Percentiles rank a stretch among this genome's conserved stretches.
Evolutionary conservation across 2,113 vertebrate species (phyloP).

Genomic region (Hassar affinis): DNA sequence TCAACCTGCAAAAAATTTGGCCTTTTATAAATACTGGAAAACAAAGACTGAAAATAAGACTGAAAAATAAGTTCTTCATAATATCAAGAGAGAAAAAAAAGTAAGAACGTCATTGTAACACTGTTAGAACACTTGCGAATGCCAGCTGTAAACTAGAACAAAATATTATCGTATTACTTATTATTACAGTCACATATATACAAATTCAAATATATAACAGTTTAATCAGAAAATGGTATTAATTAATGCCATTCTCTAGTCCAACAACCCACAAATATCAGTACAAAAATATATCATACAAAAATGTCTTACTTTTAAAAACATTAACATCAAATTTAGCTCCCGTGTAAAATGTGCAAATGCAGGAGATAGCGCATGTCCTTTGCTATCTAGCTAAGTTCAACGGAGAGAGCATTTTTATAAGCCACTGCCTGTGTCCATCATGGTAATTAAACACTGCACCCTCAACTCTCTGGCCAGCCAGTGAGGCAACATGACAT

Average conservation of each 20-base stretch:
- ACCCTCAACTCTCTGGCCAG: constrained; percentile 60
- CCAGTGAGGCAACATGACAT: constrained; percentile 58
- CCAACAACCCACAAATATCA: constrained; percentile 60
- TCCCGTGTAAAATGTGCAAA: constrained; percentile 73
- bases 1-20: not conserved
- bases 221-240: constrained; percentile 55
- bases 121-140: constrained; percentile 45
- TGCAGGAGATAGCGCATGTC: constrained; percentile 39
- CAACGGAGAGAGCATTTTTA: constrained; percentile 31
- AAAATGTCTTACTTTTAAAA: constrained; percentile 69
- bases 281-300: constrained; percentile 79
- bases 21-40: constrained; percentile 36
- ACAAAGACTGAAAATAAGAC: constrained; percentile 56
- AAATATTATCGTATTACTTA: constrained; percentile 64
- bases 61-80: constrained; percentile 62
- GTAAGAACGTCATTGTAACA: constrained; percentile 58
- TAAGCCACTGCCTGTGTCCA: constrained; percentile 26
- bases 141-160: constrained; percentile 52
- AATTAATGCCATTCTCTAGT: constrained; percentile 64
- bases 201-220: constrained; percentile 75
- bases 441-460: constrained; percentile 22
- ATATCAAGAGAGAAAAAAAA: constrained; percentile 59
- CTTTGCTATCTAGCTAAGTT: constrained; percentile 38
- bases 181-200: constrained; percentile 67
- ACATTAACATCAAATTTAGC: constrained; percentile 72